Evolutionary conservation across 2,888 invertebrate genomes (phyloP), one percentile per base, ranked within the genome.

Genomic region (Chymomyza amoena): DNA sequence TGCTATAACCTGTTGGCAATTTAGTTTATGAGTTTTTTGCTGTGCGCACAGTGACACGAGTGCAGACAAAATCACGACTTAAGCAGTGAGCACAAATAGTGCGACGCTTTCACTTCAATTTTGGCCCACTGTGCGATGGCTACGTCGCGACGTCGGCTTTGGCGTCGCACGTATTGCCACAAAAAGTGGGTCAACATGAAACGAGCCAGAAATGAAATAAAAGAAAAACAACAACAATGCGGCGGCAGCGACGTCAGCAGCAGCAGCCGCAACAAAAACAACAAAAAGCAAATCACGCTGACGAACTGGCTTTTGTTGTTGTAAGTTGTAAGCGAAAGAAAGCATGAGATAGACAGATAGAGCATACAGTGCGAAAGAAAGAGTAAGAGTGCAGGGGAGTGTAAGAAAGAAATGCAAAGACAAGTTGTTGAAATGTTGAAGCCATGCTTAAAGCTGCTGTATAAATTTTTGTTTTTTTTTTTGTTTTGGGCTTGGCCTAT

Each of bases 1-100:
- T 20, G 16, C 63, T 71, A 86, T 88, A 88, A 88, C 88, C 87
- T 88, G 88, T 88, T 89, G 85, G 86, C 82, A 82, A 89, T 89
- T 88, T 82, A 78, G 83, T 81, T 88, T 88, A 89, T 84, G 78
- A 76, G 63, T 71, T 79, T 80, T 84, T 82, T 88, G 39, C 61
- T 39, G 16, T 45, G 84, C 73, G 79, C 84, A 89, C 83, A 70
- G 57, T 84, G 89, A 70, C 52, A 18, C 60, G 1, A 54, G 4
- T n/a, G 52, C n/a, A 64, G 39, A 52, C 28, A 1, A 45, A 45
- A 45, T 45, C 39, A n/a, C 4, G 28, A 20, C 25, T 28, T 18
- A 32, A 18, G 36, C 56, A 4, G 39, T 56, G 51, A 7, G 32
- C 36, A 39, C 45, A 20, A 32, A 32, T 36, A 39, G 18, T 16